phyloP scores from a whole-genome alignment of 35 echinoderm and acorn worm species.

The Apostichopus californicus region DNA sequence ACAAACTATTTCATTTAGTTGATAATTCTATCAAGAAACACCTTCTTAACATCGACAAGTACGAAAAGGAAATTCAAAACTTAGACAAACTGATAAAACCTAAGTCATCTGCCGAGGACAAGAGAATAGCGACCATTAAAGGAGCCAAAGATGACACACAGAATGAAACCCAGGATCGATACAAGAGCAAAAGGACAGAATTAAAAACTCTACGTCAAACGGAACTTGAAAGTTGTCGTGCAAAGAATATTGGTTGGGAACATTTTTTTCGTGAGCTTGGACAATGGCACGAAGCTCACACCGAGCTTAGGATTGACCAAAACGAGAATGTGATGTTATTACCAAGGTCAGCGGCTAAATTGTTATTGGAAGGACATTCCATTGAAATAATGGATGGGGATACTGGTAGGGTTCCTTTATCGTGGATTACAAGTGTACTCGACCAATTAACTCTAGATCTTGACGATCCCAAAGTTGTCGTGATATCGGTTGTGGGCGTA shows the following conservation, averaged over 20 bases:
- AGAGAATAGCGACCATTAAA: no score
- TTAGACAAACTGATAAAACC: not conserved
- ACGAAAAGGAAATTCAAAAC: not conserved
- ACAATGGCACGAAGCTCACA: constrained; percentile 15
- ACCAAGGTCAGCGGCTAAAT: not conserved
- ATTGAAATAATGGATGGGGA: constrained; percentile 49
- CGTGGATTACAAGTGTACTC: constrained; percentile 33
- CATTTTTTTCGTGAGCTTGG: constrained; percentile 12
- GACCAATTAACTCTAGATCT: not conserved
- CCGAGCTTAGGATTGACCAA: not conserved
- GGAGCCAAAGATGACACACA: no score
- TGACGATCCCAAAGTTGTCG: not conserved
- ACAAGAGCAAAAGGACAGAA: not conserved
- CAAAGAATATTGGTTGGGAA: constrained; percentile 8
- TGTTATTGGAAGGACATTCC: constrained; percentile 2
- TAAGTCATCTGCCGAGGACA: no score
- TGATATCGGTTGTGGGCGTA: constrained; percentile 10
- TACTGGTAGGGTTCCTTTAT: constrained; percentile 5
- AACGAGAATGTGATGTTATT: no score
- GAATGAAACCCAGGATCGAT: not conserved
- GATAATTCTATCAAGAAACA: not conserved
- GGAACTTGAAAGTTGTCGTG: not conserved
- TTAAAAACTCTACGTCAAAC: not conserved
- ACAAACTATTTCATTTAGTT: not conserved
- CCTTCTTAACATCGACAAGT: not conserved